Evolutionary conservation across 2,113 vertebrate species (phyloP).

Genomic region (Hemiscyllium ocellatum): DNA sequence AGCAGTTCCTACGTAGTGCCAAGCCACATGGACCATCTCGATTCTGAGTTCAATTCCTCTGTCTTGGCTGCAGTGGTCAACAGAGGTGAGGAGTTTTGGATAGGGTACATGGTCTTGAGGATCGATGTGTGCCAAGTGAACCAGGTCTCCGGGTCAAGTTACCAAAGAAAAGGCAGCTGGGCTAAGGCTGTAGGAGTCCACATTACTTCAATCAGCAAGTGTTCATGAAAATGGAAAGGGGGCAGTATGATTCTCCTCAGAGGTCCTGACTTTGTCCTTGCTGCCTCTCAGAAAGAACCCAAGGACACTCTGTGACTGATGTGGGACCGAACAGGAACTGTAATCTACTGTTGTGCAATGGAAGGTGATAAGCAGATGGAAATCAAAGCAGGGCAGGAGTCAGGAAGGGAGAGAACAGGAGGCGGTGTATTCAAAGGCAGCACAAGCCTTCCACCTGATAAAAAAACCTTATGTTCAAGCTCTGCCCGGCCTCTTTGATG

Average conservation of each 20-base stretch:
- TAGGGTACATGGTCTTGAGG: background rate
- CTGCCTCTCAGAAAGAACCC: background rate
- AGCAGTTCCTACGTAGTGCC: background rate
- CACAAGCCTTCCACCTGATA: background rate
- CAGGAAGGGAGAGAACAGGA: background rate
- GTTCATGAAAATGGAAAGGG: background rate
- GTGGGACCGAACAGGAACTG: background rate
- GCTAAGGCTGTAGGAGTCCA: background rate
- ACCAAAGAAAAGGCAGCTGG: background rate
- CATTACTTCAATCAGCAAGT: background rate
- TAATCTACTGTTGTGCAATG: background rate
- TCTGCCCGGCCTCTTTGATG: background rate
- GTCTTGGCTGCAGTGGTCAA: background rate
- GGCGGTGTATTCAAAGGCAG: background rate
- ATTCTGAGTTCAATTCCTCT: background rate
- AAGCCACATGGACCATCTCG: background rate
- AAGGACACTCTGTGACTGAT: constrained; percentile 1
- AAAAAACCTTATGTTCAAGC: background rate
- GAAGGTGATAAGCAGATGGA: background rate
- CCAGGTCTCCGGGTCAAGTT: no score
- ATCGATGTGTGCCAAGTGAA: background rate
- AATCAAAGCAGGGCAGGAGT: background rate
- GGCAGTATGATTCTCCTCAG: no score
- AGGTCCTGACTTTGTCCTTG: background rate
- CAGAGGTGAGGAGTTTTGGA: background rate